Evolutionary conservation across 2,113 vertebrate species (phyloP).

Genomic region (Poeciliopsis occidentalis): DNA sequence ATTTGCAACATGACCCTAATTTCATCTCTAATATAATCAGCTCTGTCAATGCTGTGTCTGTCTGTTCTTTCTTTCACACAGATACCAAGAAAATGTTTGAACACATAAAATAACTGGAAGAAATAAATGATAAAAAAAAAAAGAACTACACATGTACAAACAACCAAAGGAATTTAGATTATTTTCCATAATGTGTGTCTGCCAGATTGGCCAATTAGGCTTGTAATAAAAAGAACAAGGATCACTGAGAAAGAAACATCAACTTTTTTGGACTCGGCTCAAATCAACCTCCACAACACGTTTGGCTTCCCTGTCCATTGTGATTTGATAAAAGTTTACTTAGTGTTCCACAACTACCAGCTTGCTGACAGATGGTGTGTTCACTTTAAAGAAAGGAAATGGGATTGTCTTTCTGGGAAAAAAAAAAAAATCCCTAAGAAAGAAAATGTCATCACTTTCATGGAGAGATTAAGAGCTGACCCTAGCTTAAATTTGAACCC

Average conservation of each 20-base stretch:
- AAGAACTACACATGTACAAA: background rate
- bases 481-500: background rate
- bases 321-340: slow-evolving; percentile 29
- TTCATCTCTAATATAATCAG: slow-evolving; percentile 73
- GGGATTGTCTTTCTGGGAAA: slow-evolving; percentile 33
- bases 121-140: background rate
- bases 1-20: slow-evolving; percentile 69
- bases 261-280: slow-evolving; percentile 33
- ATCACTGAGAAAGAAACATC: slow-evolving; percentile 54
- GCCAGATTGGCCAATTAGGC: slow-evolving; percentile 58
- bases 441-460: slow-evolving; percentile 42
- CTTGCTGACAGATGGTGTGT: slow-evolving; percentile 47
- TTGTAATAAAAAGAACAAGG: slow-evolving; percentile 46
- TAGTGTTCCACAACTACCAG: slow-evolving; percentile 37
- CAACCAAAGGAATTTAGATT: slow-evolving; percentile 39
- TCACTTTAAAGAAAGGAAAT: slow-evolving; percentile 46
- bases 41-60: slow-evolving; percentile 54
- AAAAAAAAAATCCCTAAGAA: slow-evolving; percentile 30
- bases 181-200: slow-evolving; percentile 40
- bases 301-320: slow-evolving; percentile 30
- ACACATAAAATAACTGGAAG: background rate
- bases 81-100: slow-evolving; percentile 7
- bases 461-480: slow-evolving; percentile 25
- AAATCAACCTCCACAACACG: slow-evolving; percentile 41
- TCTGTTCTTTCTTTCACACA: slow-evolving; percentile 59